phyloP scores from a whole-genome alignment of 2,888 invertebrate genomes.

The Carterocephalus palaemon region DNA sequence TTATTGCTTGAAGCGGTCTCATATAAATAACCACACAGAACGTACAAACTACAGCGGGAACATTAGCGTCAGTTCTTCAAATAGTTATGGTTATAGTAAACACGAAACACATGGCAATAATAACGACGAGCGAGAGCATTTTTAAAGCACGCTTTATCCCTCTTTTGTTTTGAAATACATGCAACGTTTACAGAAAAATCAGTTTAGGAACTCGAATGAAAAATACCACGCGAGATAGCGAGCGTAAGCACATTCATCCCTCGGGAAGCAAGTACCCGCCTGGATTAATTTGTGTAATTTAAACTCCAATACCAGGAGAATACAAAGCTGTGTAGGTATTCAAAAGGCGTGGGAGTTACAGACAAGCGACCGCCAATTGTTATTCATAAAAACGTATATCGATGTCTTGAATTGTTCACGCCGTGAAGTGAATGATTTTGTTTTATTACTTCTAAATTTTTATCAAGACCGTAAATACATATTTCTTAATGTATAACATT shows the following conservation, averaged over 20 bases:
- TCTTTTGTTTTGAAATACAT: slow-evolving; percentile 17
- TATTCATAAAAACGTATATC: slow-evolving; percentile 15
- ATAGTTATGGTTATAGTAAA: slow-evolving; percentile 32
- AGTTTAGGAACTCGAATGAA: slow-evolving; percentile 29
- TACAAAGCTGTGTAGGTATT: slow-evolving; percentile 56
- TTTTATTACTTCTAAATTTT: slow-evolving; percentile 19
- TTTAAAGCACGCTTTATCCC: slow-evolving; percentile 6
- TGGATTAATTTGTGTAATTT: slow-evolving; percentile 71
- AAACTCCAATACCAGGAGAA: slow-evolving; percentile 66
- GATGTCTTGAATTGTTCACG: slow-evolving; percentile 7
- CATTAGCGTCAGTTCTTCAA: slow-evolving; percentile 32
- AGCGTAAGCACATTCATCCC: slow-evolving; percentile 49
- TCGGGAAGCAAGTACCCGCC: slow-evolving; percentile 48
- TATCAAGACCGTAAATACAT: slow-evolving; percentile 1
- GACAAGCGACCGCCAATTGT: slow-evolving; percentile 28
- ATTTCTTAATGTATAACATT: no score
- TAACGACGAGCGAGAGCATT: slow-evolving; percentile 21
- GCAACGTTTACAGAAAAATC: slow-evolving; percentile 16
- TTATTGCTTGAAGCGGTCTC: slow-evolving; percentile 25
- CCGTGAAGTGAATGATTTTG: slow-evolving; percentile 11
- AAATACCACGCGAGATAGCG: slow-evolving; percentile 40
- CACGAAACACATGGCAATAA: slow-evolving; percentile 32
- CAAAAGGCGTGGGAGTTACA: slow-evolving; percentile 36
- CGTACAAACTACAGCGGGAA: slow-evolving; percentile 26
- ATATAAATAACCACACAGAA: slow-evolving; percentile 28